Conservation (phyloP, 1,140 invertebrate species). For the Arion vulgaris region DNA sequence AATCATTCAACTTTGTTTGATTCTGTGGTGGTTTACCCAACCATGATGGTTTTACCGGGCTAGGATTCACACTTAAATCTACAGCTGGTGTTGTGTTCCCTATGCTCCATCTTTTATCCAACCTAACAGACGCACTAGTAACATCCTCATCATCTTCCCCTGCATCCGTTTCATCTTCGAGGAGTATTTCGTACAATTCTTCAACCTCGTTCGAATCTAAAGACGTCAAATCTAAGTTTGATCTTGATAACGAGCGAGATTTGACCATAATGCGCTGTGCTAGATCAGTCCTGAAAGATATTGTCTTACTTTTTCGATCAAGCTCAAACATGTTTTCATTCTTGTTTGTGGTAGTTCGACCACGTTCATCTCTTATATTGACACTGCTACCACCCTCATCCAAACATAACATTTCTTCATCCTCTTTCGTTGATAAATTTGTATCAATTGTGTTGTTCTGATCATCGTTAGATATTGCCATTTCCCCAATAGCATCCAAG, state of each 20-base stretch:
- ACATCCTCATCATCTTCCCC: conserved; percentile 13
- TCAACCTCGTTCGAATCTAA: conserved; percentile 38
- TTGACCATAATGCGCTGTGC: conserved; percentile 35
- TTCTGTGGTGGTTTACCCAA: not conserved
- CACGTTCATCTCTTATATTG: not conserved
- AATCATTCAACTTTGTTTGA: not conserved
- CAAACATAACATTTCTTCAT: not conserved
- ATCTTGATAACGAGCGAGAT: conserved; percentile 26
- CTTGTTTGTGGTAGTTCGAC: too few relatives aligned
- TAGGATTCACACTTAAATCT: not conserved
- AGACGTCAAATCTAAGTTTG: conserved; percentile 13
- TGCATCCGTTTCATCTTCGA: conserved; percentile 30
- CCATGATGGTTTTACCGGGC: not conserved
- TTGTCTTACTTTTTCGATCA: conserved; percentile 9
- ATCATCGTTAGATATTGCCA: not conserved
- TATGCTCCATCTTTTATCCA: not conserved
- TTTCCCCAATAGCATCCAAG: not conserved
- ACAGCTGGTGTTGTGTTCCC: not conserved
- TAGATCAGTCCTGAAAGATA: conserved; percentile 48
- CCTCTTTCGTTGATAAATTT: not conserved
- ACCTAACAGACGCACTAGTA: not conserved
- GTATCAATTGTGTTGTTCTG: not conserved
- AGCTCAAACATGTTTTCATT: not conserved
- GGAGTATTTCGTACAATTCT: conserved; percentile 44
- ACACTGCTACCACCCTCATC: not conserved